A percentile compares a stretch with the other conserved stretches of the same genome.
Conservation (phyloP, 2,888 invertebrate genomes). For the Aradus depressus region DNA sequence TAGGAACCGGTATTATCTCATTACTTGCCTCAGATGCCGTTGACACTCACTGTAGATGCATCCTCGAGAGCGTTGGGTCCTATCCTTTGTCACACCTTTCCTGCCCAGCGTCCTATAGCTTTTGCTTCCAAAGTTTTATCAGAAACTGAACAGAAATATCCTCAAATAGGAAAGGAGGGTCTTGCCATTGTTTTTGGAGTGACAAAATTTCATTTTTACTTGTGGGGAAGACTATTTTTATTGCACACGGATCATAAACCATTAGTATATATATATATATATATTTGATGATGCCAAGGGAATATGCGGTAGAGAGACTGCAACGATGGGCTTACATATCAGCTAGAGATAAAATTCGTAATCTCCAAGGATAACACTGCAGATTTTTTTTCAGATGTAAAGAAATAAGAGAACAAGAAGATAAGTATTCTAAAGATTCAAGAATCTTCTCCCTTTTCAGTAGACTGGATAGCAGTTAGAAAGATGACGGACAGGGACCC, state of each 20-base stretch:
- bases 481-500: conserved; percentile 18
- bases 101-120: conserved; percentile 5
- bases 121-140: neutral
- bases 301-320: conserved; percentile 15
- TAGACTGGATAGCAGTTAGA: conserved; percentile 34
- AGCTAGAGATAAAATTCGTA: conserved; percentile 6
- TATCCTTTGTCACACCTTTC: neutral
- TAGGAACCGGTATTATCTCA: conserved; percentile 15
- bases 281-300: conserved; percentile 16
- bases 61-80: conserved; percentile 13
- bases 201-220: conserved; percentile 8
- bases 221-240: neutral
- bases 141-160: neutral
- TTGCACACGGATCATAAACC: conserved; percentile 9
- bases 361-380: conserved; percentile 12
- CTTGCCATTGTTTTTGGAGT: conserved; percentile 13
- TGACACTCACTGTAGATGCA: conserved; percentile 11
- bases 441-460: conserved; percentile 28
- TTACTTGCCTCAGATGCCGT: conserved; percentile 3
- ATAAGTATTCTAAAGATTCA: conserved; percentile 1
- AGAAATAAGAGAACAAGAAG: neutral
- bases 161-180: conserved; percentile 6
- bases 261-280: neutral
- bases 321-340: conserved; percentile 18
- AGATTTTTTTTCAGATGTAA: conserved; percentile 13